phyloP scores from a whole-genome alignment of 2,888 invertebrate species.

The Omphaloscelis lunosa region DNA sequence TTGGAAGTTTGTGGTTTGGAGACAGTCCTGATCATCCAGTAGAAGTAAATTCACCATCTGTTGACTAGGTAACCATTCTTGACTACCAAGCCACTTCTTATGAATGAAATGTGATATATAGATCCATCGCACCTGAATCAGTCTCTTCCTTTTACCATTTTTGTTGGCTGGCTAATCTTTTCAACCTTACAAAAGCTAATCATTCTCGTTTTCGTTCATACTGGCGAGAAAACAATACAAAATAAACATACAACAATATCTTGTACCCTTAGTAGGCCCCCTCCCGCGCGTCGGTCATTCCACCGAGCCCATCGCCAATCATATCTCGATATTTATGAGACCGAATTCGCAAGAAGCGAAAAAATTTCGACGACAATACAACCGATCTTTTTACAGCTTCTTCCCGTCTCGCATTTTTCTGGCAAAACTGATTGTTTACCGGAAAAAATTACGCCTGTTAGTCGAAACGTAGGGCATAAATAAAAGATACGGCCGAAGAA shows the following conservation, averaged over 20 bases:
- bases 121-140: too few species aligned
- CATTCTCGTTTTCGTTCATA: too few species aligned
- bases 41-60: background rate
- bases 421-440: conserved; percentile 90
- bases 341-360: conserved; percentile 74
- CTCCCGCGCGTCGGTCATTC: conserved; percentile 70
- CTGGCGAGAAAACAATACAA: too few species aligned
- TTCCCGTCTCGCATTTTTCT: conserved; percentile 89
- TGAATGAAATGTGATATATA: background rate
- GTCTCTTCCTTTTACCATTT: too few species aligned
- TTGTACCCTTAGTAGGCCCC: conserved; percentile 36
- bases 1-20: background rate
- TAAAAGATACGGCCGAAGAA: conserved; percentile 88
- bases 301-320: conserved; percentile 78
- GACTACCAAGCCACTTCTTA: background rate
- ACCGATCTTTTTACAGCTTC: conserved; percentile 86
- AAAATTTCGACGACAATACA: conserved; percentile 80
- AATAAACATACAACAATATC: background rate
- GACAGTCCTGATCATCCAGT: background rate
- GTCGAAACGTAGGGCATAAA: conserved; percentile 86
- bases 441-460: conserved; percentile 91
- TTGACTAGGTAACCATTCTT: background rate
- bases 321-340: conserved; percentile 86
- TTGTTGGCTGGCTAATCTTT: too few species aligned
- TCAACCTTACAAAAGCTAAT: too few species aligned